phyloP scores from a whole-genome alignment of 2,113 vertebrate genomes.

The Hypocryptadius cinnamomeus region DNA sequence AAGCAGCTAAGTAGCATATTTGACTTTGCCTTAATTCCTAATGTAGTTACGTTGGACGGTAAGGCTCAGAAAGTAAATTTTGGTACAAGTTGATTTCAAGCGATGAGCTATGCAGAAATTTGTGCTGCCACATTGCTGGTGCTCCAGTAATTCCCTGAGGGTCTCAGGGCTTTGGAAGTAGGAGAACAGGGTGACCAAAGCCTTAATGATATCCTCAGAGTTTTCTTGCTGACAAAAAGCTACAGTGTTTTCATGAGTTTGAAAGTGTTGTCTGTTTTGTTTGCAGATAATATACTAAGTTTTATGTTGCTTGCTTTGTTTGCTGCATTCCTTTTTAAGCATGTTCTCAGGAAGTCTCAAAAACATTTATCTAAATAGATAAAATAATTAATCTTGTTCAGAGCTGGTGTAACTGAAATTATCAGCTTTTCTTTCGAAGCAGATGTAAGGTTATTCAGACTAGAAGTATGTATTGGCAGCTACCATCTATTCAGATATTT shows the following conservation, averaged over 20 bases:
- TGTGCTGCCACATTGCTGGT: neutral
- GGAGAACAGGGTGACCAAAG: neutral
- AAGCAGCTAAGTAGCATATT: neutral
- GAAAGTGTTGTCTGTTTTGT: neutral
- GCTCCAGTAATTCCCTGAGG: neutral
- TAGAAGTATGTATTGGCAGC: neutral
- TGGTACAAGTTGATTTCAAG: neutral
- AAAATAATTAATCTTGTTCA: neutral
- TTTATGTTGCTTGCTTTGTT: neutral
- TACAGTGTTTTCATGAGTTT: neutral
- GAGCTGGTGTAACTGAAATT: neutral
- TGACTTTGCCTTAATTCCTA: neutral
- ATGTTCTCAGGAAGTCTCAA: neutral
- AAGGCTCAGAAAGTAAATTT: neutral
- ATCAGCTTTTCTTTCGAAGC: neutral
- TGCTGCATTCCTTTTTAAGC: neutral
- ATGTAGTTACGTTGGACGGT: neutral
- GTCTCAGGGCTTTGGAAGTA: neutral
- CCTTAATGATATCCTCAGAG: neutral
- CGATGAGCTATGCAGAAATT: neutral
- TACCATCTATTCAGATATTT: slow-evolving; percentile 12
- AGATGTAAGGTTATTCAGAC: neutral
- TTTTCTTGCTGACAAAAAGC: neutral
- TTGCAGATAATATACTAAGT: neutral
- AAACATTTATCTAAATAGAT: neutral